Percentiles rank a stretch among this genome's conserved stretches.
Conservation (phyloP, 2,888 invertebrate genomes). For the Dichetophora obliterata region DNA sequence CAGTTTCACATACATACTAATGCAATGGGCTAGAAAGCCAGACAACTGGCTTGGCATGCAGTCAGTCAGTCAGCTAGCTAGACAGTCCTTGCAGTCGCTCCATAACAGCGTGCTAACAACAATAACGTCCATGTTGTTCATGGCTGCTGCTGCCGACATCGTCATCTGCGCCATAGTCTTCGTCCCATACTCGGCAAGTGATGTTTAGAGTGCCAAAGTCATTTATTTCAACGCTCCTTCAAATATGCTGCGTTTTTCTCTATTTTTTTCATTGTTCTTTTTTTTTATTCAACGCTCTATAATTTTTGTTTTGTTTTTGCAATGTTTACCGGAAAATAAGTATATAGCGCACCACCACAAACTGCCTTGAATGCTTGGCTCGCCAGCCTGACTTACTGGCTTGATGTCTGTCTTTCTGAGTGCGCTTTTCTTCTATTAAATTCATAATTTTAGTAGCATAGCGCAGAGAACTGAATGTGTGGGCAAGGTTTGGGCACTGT, state of each 20-base stretch:
- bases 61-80: background rate
- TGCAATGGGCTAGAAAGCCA: no score
- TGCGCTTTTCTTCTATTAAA: background rate
- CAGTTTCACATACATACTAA: background rate
- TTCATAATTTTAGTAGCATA: background rate
- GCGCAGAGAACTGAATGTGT: background rate
- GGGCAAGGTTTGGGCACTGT: background rate
- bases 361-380: background rate
- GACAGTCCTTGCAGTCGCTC: background rate
- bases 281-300: background rate
- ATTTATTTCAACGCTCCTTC: slow-evolving; percentile 35
- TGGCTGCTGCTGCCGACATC: background rate
- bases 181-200: slow-evolving; percentile 7
- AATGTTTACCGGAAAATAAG: slow-evolving; percentile 2
- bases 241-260: background rate
- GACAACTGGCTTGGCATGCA: background rate
- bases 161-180: background rate
- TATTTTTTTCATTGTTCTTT: background rate
- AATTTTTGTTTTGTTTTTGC: slow-evolving; percentile 1
- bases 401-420: background rate
- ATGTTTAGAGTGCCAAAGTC: slow-evolving; percentile 31
- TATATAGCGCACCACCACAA: slow-evolving; percentile 8
- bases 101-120: background rate
- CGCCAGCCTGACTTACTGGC: background rate
- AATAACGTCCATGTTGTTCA: background rate